phyloP scores from a whole-genome alignment of 1,140 invertebrate species.

The Drosophila repletoides region DNA sequence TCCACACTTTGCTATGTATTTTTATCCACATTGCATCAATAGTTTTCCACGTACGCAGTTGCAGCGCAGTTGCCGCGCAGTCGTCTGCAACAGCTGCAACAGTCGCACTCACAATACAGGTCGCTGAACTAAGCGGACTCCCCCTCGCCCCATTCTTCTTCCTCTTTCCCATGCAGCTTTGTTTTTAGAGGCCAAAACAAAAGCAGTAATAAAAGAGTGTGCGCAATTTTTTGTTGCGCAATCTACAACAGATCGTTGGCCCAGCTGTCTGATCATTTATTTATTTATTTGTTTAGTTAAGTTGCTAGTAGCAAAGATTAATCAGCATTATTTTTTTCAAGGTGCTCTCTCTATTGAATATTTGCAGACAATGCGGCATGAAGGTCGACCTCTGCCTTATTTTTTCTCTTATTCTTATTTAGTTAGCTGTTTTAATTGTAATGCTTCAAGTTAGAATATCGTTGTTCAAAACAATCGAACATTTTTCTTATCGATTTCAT shows the following conservation, averaged over 20 bases:
- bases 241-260: slow-evolving; percentile 67
- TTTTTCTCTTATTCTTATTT: slow-evolving; percentile 6
- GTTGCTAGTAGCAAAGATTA: slow-evolving; percentile 31
- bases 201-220: slow-evolving; percentile 45
- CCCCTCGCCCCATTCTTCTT: neutral
- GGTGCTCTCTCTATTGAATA: slow-evolving; percentile 39
- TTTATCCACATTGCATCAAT: slow-evolving; percentile 34
- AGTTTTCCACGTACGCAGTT: slow-evolving; percentile 49
- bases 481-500: slow-evolving; percentile 4
- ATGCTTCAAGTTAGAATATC: too few relatives aligned
- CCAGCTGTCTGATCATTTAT: slow-evolving; percentile 29
- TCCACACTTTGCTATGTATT: slow-evolving; percentile 17
- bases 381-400: slow-evolving; percentile 16
- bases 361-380: slow-evolving; percentile 19
- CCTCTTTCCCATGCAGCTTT: too few relatives aligned
- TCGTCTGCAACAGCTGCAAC: slow-evolving; percentile 57
- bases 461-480: too few relatives aligned
- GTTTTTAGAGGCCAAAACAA: slow-evolving; percentile 62
- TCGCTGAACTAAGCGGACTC: slow-evolving; percentile 58
- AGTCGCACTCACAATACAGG: slow-evolving; percentile 53
- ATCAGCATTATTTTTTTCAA: slow-evolving; percentile 36
- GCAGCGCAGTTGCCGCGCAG: slow-evolving; percentile 21
- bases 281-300: slow-evolving; percentile 4
- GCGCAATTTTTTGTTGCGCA: slow-evolving; percentile 65
- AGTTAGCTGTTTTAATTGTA: neutral